These are phyloP conservation scores for Tupaia tana DNA, from an alignment of 2,113 vertebrate genomes.

Conservation along the genomic window DNA sequence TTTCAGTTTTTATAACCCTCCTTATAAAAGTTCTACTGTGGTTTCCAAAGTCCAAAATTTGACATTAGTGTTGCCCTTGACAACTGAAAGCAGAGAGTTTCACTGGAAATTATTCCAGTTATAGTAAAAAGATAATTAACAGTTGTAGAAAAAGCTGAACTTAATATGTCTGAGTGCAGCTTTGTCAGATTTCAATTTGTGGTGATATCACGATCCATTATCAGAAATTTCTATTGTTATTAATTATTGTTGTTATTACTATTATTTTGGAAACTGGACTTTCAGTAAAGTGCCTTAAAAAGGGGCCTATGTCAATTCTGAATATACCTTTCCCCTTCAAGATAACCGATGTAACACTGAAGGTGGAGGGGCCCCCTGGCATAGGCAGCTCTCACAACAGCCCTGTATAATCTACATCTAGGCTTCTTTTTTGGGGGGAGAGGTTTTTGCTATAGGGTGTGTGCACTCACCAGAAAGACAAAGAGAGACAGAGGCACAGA, in stretches of 20 bases:
- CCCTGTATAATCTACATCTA: background rate
- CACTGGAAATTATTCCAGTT: slow-evolving; percentile 57
- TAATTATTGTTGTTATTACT: background rate
- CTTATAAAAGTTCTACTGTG: slow-evolving; percentile 51
- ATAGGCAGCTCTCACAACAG: background rate
- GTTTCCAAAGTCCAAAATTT: slow-evolving; percentile 66
- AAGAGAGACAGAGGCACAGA: no score
- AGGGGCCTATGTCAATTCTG: background rate
- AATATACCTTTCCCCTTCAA: background rate
- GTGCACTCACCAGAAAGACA: no score
- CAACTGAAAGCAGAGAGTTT: slow-evolving; percentile 60
- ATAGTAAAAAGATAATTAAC: slow-evolving; percentile 60
- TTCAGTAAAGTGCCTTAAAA: slow-evolving; percentile 31
- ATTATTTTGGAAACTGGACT: slow-evolving; percentile 43
- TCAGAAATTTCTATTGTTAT: slow-evolving; percentile 40
- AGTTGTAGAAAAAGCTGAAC: slow-evolving; percentile 29
- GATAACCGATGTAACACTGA: background rate
- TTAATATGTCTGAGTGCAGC: slow-evolving; percentile 33
- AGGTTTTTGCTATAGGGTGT: background rate
- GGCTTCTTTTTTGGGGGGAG: background rate
- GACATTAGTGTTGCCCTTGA: slow-evolving; percentile 64
- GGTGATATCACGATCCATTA: slow-evolving; percentile 32
- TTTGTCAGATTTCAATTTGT: slow-evolving; percentile 59
- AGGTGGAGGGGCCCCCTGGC: background rate
- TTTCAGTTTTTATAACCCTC: slow-evolving; percentile 53